Evolutionary conservation across 1,140 invertebrate genomes (phyloP).

Genomic region (Myzus persicae): DNA sequence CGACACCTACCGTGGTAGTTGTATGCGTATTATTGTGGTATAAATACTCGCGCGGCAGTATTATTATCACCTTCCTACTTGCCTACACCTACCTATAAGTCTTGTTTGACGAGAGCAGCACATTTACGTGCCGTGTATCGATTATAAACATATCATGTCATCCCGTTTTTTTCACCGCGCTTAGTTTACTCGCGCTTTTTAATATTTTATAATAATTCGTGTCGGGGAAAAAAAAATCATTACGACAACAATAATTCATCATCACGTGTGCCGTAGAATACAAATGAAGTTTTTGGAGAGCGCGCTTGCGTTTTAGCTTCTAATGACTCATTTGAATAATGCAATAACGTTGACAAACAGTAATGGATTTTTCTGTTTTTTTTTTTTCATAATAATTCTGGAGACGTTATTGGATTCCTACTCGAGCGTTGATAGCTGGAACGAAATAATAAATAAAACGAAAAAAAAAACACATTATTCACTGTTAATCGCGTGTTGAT

Average conservation of each 20-base stretch:
- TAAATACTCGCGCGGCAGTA: background rate
- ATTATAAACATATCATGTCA: background rate
- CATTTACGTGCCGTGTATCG: background rate
- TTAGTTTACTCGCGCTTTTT: background rate
- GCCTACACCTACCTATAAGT: too few relatives aligned
- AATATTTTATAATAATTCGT: background rate
- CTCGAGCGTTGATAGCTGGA: background rate
- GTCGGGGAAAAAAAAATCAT: background rate
- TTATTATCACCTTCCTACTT: background rate
- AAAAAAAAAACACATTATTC: conserved; percentile 8
- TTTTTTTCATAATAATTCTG: conserved; percentile 22
- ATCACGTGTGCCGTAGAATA: background rate
- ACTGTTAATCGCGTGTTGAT: conserved; percentile 30
- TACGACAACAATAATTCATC: conserved; percentile 11
- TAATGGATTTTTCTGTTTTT: conserved; percentile 20
- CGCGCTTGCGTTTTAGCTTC: background rate
- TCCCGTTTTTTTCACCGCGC: background rate
- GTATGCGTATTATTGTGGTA: background rate
- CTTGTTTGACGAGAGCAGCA: too few relatives aligned
- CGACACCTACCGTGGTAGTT: background rate
- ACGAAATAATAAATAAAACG: conserved; percentile 12
- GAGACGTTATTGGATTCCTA: conserved; percentile 20
- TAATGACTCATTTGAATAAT: conserved; percentile 37
- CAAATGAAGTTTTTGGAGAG: background rate
- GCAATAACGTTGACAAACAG: conserved; percentile 21